Evolutionary conservation across 2,888 invertebrate species (phyloP), one percentile per base, ranked within the genome.

Genomic region (Conus canariensis): DNA sequence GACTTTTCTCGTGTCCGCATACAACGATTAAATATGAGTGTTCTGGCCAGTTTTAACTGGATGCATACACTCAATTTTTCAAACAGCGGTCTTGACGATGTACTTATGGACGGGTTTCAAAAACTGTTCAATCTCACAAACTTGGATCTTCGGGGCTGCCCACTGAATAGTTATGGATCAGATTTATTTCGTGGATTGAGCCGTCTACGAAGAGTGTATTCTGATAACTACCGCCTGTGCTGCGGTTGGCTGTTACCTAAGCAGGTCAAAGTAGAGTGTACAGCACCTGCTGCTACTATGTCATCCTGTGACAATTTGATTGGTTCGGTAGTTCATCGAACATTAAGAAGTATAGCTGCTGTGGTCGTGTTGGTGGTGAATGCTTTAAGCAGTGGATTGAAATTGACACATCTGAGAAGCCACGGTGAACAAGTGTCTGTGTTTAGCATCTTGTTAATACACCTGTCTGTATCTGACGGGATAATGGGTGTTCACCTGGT

Each of bases 331-430:
- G 19, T 90, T 5, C 56, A 90, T n/a, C 85, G 90, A 4, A 85
- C 85, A 7, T 64, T 86, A 5, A 70, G 87, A 16, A 83, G 83
- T 74, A 45, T 90, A 30, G 74, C 89, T 45, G 89, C 90, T 5
- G n/a, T 90, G 2, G n/a, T 91, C 30, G 88, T 90, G 25, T 19
- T 91, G 30, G 59, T 85, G 2, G 91, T 89, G 8, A 90, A 90
- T 88, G n/a, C 85, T 22, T 59, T 88, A 5, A 87, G 77, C 6
- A 77, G 89, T 25, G 64, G 89, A 59, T 85, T 90, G 60, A 80
- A 89, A 25, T 16, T 90, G n/a, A 88, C 88, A 60, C 22, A 64
- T 9, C 70, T 95, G 89, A 92, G 94, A 90, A 58, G 59, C 0
- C n/a, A 30, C 0, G n/a, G 30, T 14, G n/a, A 60, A 2, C 56